Percentiles rank a stretch among this genome's conserved stretches.
Conservation (phyloP, 2,888 invertebrate genomes). For the Nasonovia ribisnigri region DNA sequence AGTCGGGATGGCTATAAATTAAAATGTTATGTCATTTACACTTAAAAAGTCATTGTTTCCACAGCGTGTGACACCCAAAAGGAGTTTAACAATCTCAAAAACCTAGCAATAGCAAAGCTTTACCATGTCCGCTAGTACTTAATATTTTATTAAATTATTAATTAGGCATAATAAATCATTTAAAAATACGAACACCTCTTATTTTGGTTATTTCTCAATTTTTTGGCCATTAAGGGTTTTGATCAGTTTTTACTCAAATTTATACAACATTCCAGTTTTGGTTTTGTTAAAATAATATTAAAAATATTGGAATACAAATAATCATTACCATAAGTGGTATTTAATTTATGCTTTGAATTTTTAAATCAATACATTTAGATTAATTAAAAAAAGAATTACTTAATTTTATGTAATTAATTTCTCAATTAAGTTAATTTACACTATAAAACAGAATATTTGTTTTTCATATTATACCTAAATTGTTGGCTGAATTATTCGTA, state of each 20-base stretch:
- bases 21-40: too few relatives aligned
- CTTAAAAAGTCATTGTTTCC: too few relatives aligned
- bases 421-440: too few relatives aligned
- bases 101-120: too few relatives aligned
- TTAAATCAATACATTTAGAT: neutral
- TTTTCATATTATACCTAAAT: too few relatives aligned
- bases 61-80: too few relatives aligned
- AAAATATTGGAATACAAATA: neutral
- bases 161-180: neutral
- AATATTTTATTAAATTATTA: neutral
- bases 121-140: too few relatives aligned
- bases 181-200: neutral
- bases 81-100: too few relatives aligned
- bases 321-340: neutral
- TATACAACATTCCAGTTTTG: neutral
- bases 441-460: too few relatives aligned
- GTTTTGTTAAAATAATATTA: too few relatives aligned
- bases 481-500: neutral
- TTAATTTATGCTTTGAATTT: neutral
- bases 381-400: neutral
- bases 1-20: too few relatives aligned
- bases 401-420: too few relatives aligned
- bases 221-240: neutral
- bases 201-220: neutral
- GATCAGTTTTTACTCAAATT: neutral